A percentile compares a stretch with the other conserved stretches of the same genome.
These are phyloP conservation scores for Galerucella nymphaeae DNA, from an alignment of 2,888 invertebrate species.

Conservation along the genomic window DNA sequence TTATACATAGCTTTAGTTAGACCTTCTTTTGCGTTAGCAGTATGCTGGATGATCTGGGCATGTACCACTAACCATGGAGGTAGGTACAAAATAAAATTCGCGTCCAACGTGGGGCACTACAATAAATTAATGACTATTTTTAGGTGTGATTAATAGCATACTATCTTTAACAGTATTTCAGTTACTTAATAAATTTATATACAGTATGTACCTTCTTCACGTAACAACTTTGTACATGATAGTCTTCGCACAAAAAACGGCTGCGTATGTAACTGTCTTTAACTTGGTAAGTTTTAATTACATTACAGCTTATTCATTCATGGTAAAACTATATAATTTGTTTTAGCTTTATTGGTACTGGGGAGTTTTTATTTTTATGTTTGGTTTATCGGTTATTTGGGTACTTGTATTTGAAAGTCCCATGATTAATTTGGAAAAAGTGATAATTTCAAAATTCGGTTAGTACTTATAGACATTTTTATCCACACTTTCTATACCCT, in stretches of 20 bases:
- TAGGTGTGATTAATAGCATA: slow-evolving; percentile 68
- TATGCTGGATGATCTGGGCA: slow-evolving; percentile 67
- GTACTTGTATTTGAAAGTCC: slow-evolving; percentile 65
- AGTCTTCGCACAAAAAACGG: slow-evolving; percentile 45
- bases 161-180: slow-evolving; percentile 67
- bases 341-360: slow-evolving; percentile 62
- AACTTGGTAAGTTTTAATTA: slow-evolving; percentile 51
- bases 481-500: no score
- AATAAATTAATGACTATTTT: slow-evolving; percentile 22
- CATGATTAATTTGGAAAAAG: slow-evolving; percentile 63
- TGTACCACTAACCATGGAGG: slow-evolving; percentile 67
- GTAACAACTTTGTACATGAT: slow-evolving; percentile 51
- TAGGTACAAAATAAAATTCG: slow-evolving; percentile 46
- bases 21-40: slow-evolving; percentile 64
- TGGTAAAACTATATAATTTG: slow-evolving; percentile 6
- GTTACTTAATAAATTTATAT: slow-evolving; percentile 68
- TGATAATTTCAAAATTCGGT: slow-evolving; percentile 16
- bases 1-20: slow-evolving; percentile 61
- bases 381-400: slow-evolving; percentile 60
- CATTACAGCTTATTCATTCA: not conserved
- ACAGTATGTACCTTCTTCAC: slow-evolving; percentile 69
- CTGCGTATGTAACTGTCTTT: slow-evolving; percentile 51
- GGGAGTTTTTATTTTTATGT: slow-evolving; percentile 62
- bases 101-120: not conserved
- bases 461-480: not conserved